Evolutionary conservation across 2,113 vertebrate species (phyloP), one percentile per base, ranked within the genome.

Genomic region (Gallinago jamesoni): DNA sequence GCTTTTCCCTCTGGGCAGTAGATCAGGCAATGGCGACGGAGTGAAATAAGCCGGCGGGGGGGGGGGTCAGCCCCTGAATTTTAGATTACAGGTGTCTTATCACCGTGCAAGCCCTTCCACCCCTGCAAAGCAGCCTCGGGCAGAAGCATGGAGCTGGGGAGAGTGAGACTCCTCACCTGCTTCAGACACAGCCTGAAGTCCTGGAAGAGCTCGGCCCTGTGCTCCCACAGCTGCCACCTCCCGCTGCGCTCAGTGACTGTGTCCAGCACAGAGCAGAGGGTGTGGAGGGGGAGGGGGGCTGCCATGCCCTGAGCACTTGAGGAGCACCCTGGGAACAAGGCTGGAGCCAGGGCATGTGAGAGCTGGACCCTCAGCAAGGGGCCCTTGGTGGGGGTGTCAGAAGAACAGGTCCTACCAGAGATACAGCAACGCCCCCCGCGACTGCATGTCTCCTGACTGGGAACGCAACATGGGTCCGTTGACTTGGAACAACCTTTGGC

Each of bases 61-160:
- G 55, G 31, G 30, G 56, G 20, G 19, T 33, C 1, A 73, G 73
- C 63, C 12, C 2, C 2, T 23, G 41, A 53, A 47, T 75, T 90
- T 82, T 21, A 23, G 27, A 23, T 43, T 21, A 20, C 30, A 57
- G 18, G 20, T 56, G 27, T 27, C 21, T 27, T 23, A 37, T 28
- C 12, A 47, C 16, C 1, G 1, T 20, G 63, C n/a, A 76, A 50
- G 6, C 0, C 0, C 45, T 81, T 45, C 45, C 56, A 63, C 6
- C 48, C 23, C n/a, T 23, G 35, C 13, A 23, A 73, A 45, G 16
- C 2, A 14, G 22, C 57, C n/a, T 10, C 27, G 20, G 28, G 43
- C 47, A 66, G 76, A 10, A 70, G 50, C 37, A 33, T 0, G 6
- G 35, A 72, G 59, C 77, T 62, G 60, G 53, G 48, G 37, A 53